Percentiles rank a stretch among this genome's conserved stretches.
These are phyloP conservation scores for Plagodis pulveraria DNA, from an alignment of 2,888 invertebrate species.

Conservation along the genomic window DNA sequence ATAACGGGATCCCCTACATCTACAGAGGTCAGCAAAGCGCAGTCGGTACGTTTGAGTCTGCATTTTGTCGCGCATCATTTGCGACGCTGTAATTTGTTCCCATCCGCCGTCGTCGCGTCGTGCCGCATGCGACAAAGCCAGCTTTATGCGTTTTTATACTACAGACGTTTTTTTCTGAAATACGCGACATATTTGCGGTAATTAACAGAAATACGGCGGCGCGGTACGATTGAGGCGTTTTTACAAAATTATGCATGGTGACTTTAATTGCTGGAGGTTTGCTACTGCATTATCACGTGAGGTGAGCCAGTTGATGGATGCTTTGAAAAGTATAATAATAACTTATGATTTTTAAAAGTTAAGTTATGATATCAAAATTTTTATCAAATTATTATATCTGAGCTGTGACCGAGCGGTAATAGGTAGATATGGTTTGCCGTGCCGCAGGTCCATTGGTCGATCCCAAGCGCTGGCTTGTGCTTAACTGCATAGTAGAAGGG, in stretches of 20 bases:
- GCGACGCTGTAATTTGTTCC: constrained; percentile 60
- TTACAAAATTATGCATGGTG: constrained; percentile 42
- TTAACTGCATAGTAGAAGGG: too few species aligned
- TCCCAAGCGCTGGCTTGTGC: too few species aligned
- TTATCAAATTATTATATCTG: too few species aligned
- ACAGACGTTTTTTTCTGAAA: constrained; percentile 30
- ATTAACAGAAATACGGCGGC: constrained; percentile 71
- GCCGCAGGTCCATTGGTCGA: too few species aligned
- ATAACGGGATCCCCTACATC: constrained; percentile 13
- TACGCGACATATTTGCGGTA: constrained; percentile 73
- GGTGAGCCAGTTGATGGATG: too few species aligned
- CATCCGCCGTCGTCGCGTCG: constrained; percentile 44
- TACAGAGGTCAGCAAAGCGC: constrained; percentile 34
- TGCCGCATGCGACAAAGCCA: constrained; percentile 37
- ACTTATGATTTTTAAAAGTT: too few species aligned
- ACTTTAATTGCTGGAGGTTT: constrained; percentile 30
- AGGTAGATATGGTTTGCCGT: too few species aligned
- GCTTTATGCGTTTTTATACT: constrained; percentile 24
- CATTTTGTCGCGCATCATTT: constrained; percentile 59
- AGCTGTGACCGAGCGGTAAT: too few species aligned
- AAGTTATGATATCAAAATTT: too few species aligned
- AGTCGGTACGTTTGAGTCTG: constrained; percentile 56
- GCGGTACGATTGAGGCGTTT: constrained; percentile 54
- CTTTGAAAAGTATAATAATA: background rate
- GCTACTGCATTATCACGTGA: constrained; percentile 28